A percentile compares a stretch with the other conserved stretches of the same genome.
phyloP scores from a whole-genome alignment of 1,140 invertebrate genomes.

The Ceratoteleas bidentatus region DNA sequence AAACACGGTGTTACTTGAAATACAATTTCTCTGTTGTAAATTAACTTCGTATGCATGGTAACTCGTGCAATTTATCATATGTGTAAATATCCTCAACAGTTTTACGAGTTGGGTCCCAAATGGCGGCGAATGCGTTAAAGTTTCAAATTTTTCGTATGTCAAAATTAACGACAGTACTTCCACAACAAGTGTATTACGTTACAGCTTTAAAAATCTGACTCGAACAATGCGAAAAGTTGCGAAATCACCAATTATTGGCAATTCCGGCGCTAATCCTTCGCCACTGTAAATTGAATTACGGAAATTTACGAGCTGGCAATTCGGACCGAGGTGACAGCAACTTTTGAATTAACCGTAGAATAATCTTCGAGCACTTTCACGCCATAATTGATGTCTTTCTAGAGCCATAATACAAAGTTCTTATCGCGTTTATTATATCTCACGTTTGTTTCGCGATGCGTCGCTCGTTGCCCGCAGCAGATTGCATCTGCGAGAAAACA shows the following conservation, averaged over 20 bases:
- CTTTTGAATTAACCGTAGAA: constrained; percentile 5
- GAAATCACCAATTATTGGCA: no score
- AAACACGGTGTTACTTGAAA: constrained; percentile 17
- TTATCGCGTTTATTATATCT: constrained; percentile 27
- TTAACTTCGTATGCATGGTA: constrained; percentile 28
- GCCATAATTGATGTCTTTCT: constrained; percentile 9
- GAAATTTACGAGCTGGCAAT: not conserved
- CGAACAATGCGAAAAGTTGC: no score
- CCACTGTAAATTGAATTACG: not conserved
- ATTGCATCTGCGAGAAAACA: constrained; percentile 15
- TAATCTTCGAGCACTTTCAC: constrained; percentile 13
- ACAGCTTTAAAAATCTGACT: no score
- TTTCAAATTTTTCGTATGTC: no score
- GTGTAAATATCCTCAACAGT: no score
- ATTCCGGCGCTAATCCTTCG: no score
- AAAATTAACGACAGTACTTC: no score
- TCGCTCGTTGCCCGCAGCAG: constrained; percentile 2
- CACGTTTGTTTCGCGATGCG: constrained; percentile 12
- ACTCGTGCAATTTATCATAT: constrained; percentile 15
- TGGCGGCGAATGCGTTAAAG: no score
- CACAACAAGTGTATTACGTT: no score
- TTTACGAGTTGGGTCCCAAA: no score
- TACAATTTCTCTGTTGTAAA: constrained; percentile 13
- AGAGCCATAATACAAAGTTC: constrained; percentile 25
- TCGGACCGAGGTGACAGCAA: not conserved